phyloP scores from a whole-genome alignment of 2,888 invertebrate species.

The Xylota sylvarum region DNA sequence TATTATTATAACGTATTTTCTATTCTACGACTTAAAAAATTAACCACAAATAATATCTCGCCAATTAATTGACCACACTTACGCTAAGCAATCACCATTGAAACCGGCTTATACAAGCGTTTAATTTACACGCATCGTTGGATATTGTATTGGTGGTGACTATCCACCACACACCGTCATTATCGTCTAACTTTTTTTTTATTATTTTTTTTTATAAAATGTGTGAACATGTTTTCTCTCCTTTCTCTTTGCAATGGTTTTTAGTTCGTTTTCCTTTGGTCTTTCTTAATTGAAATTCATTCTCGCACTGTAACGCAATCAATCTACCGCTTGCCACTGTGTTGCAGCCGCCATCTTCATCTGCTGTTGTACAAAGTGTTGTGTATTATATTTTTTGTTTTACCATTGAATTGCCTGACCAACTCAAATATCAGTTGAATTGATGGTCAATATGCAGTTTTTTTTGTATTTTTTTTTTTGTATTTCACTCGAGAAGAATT shows the following conservation, averaged over 20 bases:
- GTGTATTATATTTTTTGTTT: neutral
- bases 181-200: conserved; percentile 66
- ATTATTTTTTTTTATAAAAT: conserved; percentile 64
- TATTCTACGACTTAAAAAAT: neutral
- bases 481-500: conserved; percentile 19
- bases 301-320: conserved; percentile 68
- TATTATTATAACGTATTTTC: neutral
- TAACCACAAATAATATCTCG: conserved; percentile 36
- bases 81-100: conserved; percentile 65
- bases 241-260: conserved; percentile 69
- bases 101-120: conserved; percentile 72
- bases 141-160: conserved; percentile 59
- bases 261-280: conserved; percentile 50
- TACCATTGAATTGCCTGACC: conserved; percentile 20
- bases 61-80: conserved; percentile 66
- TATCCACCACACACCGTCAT: conserved; percentile 46
- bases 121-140: conserved; percentile 76
- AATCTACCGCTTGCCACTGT: conserved; percentile 67
- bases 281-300: conserved; percentile 73
- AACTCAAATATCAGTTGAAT: conserved; percentile 27
- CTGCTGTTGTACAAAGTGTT: conserved; percentile 21
- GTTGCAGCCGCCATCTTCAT: conserved; percentile 33
- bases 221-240: conserved; percentile 76
- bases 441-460: conserved; percentile 55
- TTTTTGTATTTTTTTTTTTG: neutral